phyloP scores from a whole-genome alignment of 1,140 invertebrate genomes.

The Drosophila busckii region DNA sequence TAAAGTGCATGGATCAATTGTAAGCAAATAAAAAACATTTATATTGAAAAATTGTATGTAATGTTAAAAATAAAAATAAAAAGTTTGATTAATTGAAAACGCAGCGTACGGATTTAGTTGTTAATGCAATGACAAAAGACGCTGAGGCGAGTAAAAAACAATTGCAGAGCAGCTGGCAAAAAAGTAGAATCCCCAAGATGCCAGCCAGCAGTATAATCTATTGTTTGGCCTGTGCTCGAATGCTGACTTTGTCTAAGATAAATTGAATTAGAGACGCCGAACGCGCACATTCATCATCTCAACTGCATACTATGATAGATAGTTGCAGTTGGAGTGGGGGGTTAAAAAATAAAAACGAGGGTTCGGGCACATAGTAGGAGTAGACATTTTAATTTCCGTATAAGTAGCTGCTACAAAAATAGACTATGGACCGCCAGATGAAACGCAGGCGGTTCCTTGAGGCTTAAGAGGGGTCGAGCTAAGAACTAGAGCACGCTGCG shows the following conservation, averaged over 20 bases:
- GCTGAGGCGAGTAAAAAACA: slow-evolving; percentile 49
- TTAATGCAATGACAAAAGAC: slow-evolving; percentile 10
- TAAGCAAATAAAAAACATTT: too few relatives aligned
- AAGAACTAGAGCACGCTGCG: slow-evolving; percentile 51
- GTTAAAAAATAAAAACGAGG: slow-evolving; percentile 48
- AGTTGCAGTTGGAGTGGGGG: slow-evolving; percentile 31
- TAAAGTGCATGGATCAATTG: neutral
- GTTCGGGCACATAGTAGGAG: slow-evolving; percentile 67
- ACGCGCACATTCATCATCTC: slow-evolving; percentile 69
- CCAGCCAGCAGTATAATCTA: slow-evolving; percentile 47
- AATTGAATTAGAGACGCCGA: slow-evolving; percentile 73
- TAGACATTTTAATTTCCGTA: slow-evolving; percentile 73
- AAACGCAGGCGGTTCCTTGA: slow-evolving; percentile 24
- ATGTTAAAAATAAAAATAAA: too few relatives aligned
- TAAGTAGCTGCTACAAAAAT: slow-evolving; percentile 44
- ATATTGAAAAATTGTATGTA: too few relatives aligned
- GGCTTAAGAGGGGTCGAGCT: slow-evolving; percentile 28
- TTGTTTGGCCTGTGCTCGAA: slow-evolving; percentile 33
- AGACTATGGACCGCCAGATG: slow-evolving; percentile 36
- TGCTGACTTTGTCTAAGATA: slow-evolving; percentile 71
- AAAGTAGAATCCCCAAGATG: slow-evolving; percentile 21
- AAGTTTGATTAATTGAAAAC: too few relatives aligned
- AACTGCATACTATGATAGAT: slow-evolving; percentile 51
- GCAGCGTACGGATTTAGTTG: too few relatives aligned
- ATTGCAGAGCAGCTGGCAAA: slow-evolving; percentile 51